Evolutionary conservation across 2,888 invertebrate genomes (phyloP).

Genomic region (Perizoma flavofasciatum): DNA sequence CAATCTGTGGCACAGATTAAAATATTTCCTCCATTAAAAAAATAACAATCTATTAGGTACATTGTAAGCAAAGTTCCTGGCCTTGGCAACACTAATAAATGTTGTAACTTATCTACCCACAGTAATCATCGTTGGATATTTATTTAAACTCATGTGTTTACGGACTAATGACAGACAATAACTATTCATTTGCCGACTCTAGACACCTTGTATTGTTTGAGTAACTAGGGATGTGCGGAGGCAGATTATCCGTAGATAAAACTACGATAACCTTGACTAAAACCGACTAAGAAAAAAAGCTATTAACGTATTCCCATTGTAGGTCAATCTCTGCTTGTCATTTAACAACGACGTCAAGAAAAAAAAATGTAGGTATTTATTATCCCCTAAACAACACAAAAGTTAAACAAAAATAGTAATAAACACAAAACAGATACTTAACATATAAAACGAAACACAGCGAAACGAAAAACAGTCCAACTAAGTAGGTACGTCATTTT

Average conservation of each 20-base stretch:
- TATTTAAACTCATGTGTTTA: slow-evolving; percentile 69
- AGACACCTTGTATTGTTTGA: slow-evolving; percentile 47
- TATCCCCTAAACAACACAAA: too few relatives aligned
- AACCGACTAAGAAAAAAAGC: not conserved
- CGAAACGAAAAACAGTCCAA: too few relatives aligned
- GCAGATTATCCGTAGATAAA: slow-evolving; percentile 6
- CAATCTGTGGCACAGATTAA: too few relatives aligned
- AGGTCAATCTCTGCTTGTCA: too few relatives aligned
- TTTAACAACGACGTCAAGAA: too few relatives aligned
- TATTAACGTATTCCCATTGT: too few relatives aligned
- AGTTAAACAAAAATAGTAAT: too few relatives aligned
- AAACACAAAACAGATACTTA: too few relatives aligned
- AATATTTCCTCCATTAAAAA: too few relatives aligned
- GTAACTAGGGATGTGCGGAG: slow-evolving; percentile 15
- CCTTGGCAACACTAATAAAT: slow-evolving; percentile 52
- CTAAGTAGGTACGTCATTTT: too few relatives aligned
- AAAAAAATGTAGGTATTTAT: too few relatives aligned
- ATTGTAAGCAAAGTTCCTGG: slow-evolving; percentile 18
- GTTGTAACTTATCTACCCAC: slow-evolving; percentile 49
- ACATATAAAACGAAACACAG: too few relatives aligned
- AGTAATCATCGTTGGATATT: slow-evolving; percentile 57
- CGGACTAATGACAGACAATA: slow-evolving; percentile 59
- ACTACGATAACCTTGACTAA: not conserved
- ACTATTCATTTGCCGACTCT: slow-evolving; percentile 53
- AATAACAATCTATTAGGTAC: not conserved